These are phyloP conservation scores for Ammodytes dubius DNA, from an alignment of 2,113 vertebrate species.

Conservation along the genomic window DNA sequence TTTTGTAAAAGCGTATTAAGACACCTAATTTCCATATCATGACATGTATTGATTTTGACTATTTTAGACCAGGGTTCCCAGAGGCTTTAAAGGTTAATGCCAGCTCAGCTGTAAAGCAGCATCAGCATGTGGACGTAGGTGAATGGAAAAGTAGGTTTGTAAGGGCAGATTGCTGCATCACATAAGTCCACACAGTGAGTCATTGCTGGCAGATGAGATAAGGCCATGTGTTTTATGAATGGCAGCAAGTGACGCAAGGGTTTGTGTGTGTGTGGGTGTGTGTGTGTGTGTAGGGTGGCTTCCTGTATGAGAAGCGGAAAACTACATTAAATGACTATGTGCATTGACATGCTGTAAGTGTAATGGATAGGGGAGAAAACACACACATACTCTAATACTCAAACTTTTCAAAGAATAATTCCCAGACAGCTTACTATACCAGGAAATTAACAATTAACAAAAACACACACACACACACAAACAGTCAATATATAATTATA, in stretches of 20 bases:
- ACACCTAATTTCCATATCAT: no score
- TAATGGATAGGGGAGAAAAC: neutral
- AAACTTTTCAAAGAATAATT: neutral
- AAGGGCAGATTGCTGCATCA: constrained; percentile 25
- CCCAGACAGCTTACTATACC: no score
- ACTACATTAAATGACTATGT: neutral
- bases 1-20: no score
- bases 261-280: neutral
- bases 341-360: neutral
- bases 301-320: neutral
- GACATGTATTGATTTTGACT: no score
- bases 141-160: constrained; percentile 34
- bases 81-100: constrained; percentile 16
- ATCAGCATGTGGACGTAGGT: constrained; percentile 12
- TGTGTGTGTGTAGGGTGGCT: neutral
- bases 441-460: neutral
- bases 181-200: constrained; percentile 35
- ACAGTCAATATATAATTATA: neutral
- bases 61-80: no score
- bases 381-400: neutral
- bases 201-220: constrained; percentile 44
- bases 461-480: neutral
- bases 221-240: constrained; percentile 49
- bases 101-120: neutral
- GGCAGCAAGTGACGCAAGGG: constrained; percentile 30